Evolutionary conservation across 2,888 invertebrate genomes (phyloP), one percentile per base, ranked within the genome.

Genomic region (Dryomyza anilis): DNA sequence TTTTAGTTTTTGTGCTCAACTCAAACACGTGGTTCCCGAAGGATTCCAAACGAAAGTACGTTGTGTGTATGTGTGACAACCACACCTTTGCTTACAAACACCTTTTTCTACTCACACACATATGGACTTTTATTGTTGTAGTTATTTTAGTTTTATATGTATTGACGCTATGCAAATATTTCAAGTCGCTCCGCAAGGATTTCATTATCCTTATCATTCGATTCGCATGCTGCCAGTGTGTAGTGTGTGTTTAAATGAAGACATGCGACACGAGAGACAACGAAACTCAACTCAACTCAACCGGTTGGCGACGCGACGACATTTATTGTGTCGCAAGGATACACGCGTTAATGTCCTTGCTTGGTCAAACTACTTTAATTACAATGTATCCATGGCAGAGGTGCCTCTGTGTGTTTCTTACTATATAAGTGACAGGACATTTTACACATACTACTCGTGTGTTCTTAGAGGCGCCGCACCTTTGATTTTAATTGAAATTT

Each of bases 171-270:
- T 67, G 76, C 72, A 76, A 78, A 78, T 77, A 79, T 74, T 77
- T 75, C 74, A 72, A 74, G 70, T 72, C 56, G 48, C 48, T 69
- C 72, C 74, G 71, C 74, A 80, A 80, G 81, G 77, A 80, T 78
- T 79, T 78, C 77, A 80, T 79, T 80, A 80, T 78, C 77, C 74
- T 78, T 80, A 79, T 78, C 79, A 76, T 19, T 33, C 43, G 53
- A 10, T 21, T 36, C 69, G 71, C n/a, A n/a, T n/a, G n/a, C n/a
- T n/a, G n/a, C n/a, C n/a, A n/a, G n/a, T n/a, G n/a, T n/a, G n/a
- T n/a, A n/a, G n/a, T n/a, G n/a, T n/a, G n/a, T n/a, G n/a, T n/a
- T 63, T 71, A 71, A 74, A 70, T 70, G 69, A 71, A 67, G 53
- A 69, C 69, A n/a, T n/a, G n/a, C n/a, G 63, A 67, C 76, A 76